A percentile compares a stretch with the other conserved stretches of the same genome.
Conservation (phyloP, 2,113 vertebrate species). For the Aviceda subcristata region DNA sequence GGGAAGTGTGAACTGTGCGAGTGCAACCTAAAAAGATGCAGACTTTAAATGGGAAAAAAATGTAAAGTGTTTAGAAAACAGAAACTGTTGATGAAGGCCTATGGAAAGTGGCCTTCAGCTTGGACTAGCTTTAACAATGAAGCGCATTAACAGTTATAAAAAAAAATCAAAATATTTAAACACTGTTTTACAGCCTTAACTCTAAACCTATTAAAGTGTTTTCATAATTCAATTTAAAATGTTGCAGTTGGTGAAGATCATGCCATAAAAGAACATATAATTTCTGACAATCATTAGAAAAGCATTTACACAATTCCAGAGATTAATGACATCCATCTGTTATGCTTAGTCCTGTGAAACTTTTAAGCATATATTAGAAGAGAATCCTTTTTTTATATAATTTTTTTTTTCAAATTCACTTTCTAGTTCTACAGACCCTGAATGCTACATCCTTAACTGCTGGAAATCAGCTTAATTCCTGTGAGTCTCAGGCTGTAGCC, state of each 20-base stretch:
- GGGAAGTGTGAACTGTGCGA: slow-evolving; percentile 26
- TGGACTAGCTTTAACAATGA: neutral
- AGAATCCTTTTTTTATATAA: neutral
- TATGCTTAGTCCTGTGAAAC: neutral
- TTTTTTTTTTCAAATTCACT: neutral
- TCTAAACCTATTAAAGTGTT: neutral
- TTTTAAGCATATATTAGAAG: neutral
- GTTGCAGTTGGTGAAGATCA: neutral
- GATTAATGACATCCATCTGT: neutral
- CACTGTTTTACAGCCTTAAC: neutral
- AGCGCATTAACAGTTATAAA: neutral
- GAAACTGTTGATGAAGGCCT: neutral
- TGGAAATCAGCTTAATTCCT: neutral
- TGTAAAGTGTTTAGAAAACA: slow-evolving; percentile 38
- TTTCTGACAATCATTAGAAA: slow-evolving; percentile 12
- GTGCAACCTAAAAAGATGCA: slow-evolving; percentile 31
- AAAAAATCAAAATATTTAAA: slow-evolving; percentile 3
- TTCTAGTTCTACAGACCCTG: neutral
- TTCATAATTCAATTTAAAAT: neutral
- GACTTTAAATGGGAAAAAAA: slow-evolving; percentile 19
- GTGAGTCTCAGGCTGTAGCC: neutral
- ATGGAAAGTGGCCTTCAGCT: neutral
- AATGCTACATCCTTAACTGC: neutral
- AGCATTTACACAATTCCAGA: slow-evolving; percentile 4
- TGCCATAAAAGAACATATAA: neutral